These are phyloP conservation scores for Tetrao urogallus DNA, from an alignment of 2,113 vertebrate species.

Conservation along the genomic window DNA sequence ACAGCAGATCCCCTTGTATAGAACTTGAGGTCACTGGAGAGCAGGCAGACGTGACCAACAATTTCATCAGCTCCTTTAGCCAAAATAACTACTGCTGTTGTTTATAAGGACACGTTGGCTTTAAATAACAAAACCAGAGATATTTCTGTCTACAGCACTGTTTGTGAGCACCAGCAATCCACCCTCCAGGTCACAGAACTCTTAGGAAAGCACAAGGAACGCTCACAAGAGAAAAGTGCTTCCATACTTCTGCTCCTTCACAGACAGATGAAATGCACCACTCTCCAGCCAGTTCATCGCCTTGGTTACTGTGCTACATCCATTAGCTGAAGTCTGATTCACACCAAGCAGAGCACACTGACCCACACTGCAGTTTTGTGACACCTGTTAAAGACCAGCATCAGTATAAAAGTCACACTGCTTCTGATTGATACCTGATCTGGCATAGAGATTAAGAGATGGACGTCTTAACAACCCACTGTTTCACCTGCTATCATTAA, in stretches of 20 bases:
- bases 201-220: neutral
- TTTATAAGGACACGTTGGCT: constrained; percentile 55
- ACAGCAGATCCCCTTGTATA: constrained; percentile 32
- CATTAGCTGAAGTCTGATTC: neutral
- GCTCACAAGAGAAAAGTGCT: neutral
- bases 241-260: neutral
- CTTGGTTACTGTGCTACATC: neutral
- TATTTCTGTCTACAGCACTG: neutral
- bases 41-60: neutral
- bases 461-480: neutral
- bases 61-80: neutral
- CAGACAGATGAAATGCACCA: neutral
- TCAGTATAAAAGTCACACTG: neutral
- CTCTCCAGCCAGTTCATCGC: neutral
- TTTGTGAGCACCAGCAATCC: neutral
- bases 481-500: neutral
- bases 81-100: constrained; percentile 17
- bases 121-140: constrained; percentile 26
- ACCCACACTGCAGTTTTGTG: neutral
- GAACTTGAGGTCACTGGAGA: constrained; percentile 59
- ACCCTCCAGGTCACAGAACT: neutral
- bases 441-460: neutral
- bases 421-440: neutral
- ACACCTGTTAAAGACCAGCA: neutral
- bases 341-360: neutral